Base-by-base conservation (phyloP, 1,140 invertebrate species). In the Macrobrachium rosenbergii region DNA sequence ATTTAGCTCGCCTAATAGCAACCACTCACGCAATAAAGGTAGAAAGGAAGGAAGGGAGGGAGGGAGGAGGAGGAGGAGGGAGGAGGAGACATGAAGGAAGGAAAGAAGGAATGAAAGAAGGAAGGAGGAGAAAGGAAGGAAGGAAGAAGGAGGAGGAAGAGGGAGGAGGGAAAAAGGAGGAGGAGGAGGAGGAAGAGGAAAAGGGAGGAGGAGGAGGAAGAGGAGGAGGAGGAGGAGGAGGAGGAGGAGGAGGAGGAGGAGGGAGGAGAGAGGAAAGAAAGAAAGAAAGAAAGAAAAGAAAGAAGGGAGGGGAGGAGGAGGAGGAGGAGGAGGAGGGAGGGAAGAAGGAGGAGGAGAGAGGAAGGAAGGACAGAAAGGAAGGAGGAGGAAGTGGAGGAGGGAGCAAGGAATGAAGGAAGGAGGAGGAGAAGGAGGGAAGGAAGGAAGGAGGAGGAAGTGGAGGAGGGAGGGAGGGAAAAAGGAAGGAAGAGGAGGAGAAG, bases 11-110 rank as follows among this genome's bases (percentile, higher is more conserved):
- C n/a, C n/a, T n/a, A n/a, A n/a, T n/a, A n/a, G 75, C n/a, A 37
- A 28, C n/a, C 43, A 72, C 23, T 72, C 21, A 72, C 69, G 12
- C n/a, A 37, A 72, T 21, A 72, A 72, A 12, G 43, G 23, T 37
- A 45, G 28, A 19, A n/a, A 52, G 52, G 75, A 45, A 77, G 45
- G 69, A 72, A n/a, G 69, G 43, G 69, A 37, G 43, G 69, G 69
- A 72, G n/a, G 69, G 16, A 72, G 69, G 75, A 52, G 75, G 45
- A 72, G 69, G 69, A 72, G 69, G 75, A 77, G 75, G 45, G 52
- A 45, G 75, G 52, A 45, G n/a, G 59, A 19, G 37, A 43, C 28
- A 19, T n/a, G n/a, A 45, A 77, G 75, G n/a, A 52, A 45, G n/a
- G 17, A 45, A 17, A 52, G 37, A 19, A n/a, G n/a, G 6, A 2